phyloP scores from a whole-genome alignment of 1,140 invertebrate genomes.

The Nasonia giraulti region DNA sequence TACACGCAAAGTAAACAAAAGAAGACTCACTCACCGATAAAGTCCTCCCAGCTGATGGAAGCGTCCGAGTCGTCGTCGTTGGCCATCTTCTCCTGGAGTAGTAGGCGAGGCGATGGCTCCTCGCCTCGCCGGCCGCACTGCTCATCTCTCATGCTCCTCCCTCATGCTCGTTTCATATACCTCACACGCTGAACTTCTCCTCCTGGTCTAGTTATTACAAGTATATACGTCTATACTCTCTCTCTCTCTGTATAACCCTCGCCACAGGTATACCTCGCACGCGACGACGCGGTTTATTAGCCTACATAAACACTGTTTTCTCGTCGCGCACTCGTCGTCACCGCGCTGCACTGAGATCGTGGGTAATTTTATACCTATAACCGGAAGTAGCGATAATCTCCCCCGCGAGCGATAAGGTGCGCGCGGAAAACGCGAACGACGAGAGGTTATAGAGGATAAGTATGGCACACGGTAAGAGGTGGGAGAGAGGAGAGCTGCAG shows the following conservation, averaged over 20 bases:
- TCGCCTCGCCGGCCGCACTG: constrained; percentile 20
- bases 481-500: not conserved
- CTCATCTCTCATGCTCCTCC: constrained; percentile 47
- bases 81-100: constrained; percentile 38
- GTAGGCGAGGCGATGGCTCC: not conserved
- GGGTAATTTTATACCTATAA: not conserved
- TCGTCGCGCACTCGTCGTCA: not conserved
- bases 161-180: not conserved
- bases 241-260: not conserved
- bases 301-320: not conserved
- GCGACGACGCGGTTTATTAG: not conserved
- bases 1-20: not conserved
- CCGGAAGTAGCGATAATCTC: not conserved
- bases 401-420: not conserved
- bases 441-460: no score
- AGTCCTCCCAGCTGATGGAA: constrained; percentile 75
- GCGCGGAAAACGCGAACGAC: no score
- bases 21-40: constrained; percentile 71
- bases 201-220: not conserved
- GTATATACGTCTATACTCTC: not conserved
- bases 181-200: not conserved
- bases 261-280: not conserved
- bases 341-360: no score
- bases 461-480: not conserved
- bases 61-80: constrained; percentile 71